Evolutionary conservation across 2,113 vertebrate species (phyloP).

Genomic region (Colossoma macropomum): DNA sequence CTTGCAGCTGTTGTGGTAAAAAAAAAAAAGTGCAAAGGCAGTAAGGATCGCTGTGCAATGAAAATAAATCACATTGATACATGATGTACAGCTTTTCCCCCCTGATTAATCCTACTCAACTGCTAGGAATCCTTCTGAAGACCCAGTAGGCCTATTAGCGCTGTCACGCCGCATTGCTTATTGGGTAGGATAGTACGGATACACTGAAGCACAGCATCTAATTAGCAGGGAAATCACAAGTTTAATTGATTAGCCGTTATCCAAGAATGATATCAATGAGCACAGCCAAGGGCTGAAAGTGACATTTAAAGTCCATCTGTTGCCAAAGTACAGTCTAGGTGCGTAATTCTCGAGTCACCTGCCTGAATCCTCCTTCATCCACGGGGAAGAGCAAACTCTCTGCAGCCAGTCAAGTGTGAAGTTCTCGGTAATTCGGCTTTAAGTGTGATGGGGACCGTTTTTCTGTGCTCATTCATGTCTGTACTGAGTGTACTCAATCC

Average conservation of each 20-base stretch:
- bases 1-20: slow-evolving; percentile 9
- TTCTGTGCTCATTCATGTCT: slow-evolving; percentile 36
- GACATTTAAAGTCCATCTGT: slow-evolving; percentile 43
- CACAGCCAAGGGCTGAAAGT: slow-evolving; percentile 29
- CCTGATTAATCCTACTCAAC: background rate
- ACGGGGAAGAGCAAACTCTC: slow-evolving; percentile 48
- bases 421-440: slow-evolving; percentile 69
- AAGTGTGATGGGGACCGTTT: slow-evolving; percentile 60
- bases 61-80: background rate
- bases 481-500: slow-evolving; percentile 3
- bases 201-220: slow-evolving; percentile 13
- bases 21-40: background rate
- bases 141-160: background rate
- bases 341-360: slow-evolving; percentile 11
- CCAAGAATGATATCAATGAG: background rate
- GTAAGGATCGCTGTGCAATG: background rate
- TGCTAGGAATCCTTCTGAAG: background rate
- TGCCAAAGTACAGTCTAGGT: slow-evolving; percentile 15
- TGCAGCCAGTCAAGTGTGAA: slow-evolving; percentile 70
- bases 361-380: slow-evolving; percentile 17
- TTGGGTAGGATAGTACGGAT: background rate
- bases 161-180: background rate
- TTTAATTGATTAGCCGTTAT: slow-evolving; percentile 27
- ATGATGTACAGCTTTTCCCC: background rate
- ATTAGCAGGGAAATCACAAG: slow-evolving; percentile 12